Evolutionary conservation across 2,888 invertebrate genomes (phyloP), one percentile per base, ranked within the genome.

Genomic region (Acholoe squamosa): DNA sequence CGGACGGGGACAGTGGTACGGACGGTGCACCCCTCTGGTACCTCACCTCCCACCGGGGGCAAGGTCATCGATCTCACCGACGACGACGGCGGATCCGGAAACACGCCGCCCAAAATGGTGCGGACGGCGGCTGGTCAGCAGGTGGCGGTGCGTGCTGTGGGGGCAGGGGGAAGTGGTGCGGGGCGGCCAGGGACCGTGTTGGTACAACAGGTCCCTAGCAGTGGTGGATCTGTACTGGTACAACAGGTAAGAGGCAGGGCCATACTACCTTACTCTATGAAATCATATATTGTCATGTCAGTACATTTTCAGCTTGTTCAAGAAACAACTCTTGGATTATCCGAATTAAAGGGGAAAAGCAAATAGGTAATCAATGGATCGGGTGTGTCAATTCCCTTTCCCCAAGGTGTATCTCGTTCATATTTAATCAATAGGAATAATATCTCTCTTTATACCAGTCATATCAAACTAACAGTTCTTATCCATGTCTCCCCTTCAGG

Each of bases 31-130:
- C 61, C 31, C 16, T 25, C 43, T 34, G 34, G 43, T 43, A 43
- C 43, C 0, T 16, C 22, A 1, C 28, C 61, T 31, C 14, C 14
- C 67, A 28, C 19, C 7, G 31, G 0, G 28, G 22, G 54, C 28
- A 90, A 90, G 80, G 77, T 90, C 52, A 90, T 90, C 52, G 90
- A 90, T 56, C 56, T 90, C 10, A 90, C 90, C 19, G 90, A 90
- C 56, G 90, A 90, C 51, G 90, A 89, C n/a, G 67, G 67, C 33
- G 28, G 25, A 34, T 3, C 52, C 52, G 52, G 34, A 28, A 22
- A 43, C 22, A 54, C 28, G 10, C 28, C 31, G 76, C 76, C 76
- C 16, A 31, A 31, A 34, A 22, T 43, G 34, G 43, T 80, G 80
- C 80, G 80, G 22, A 16, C 22, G 0, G 22, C 34, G 33, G 25